Percentiles rank a stretch among this genome's conserved stretches.
Evolutionary conservation across 53 echinoderm and acorn worm species (phyloP).

Genomic region (Hippasteria phrygiana): DNA sequence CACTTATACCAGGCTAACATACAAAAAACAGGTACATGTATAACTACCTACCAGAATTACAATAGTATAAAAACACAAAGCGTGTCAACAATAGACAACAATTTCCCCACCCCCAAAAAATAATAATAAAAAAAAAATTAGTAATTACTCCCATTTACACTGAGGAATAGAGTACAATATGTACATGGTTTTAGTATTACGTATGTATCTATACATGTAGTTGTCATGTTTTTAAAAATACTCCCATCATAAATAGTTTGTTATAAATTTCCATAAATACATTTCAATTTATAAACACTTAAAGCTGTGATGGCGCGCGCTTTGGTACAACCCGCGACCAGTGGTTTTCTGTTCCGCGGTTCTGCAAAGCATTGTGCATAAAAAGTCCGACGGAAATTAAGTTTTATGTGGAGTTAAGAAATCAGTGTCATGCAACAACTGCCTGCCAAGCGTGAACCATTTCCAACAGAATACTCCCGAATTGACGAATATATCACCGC

Average conservation of each 20-base stretch:
- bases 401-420: too few relatives aligned
- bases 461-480: too few relatives aligned
- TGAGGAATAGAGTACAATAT: slow-evolving; percentile 4
- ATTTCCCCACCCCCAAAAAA: not conserved
- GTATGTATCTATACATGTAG: slow-evolving; percentile 23
- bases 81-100: not conserved
- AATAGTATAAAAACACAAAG: not conserved
- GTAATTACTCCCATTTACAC: not conserved
- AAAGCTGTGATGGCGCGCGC: not conserved
- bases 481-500: too few relatives aligned
- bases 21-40: not conserved
- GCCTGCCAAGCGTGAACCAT: too few relatives aligned
- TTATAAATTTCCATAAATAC: slow-evolving; percentile 62
- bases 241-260: slow-evolving; percentile 55
- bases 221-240: slow-evolving; percentile 34
- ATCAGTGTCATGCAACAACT: too few relatives aligned
- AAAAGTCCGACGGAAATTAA: too few relatives aligned
- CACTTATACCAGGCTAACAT: too few relatives aligned
- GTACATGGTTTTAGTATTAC: not conserved
- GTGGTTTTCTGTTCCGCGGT: not conserved
- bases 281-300: slow-evolving; percentile 26
- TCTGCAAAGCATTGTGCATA: too few relatives aligned
- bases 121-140: not conserved
- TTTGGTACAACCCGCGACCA: not conserved
- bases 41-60: not conserved